A percentile compares a stretch with the other conserved stretches of the same genome.
phyloP scores from a whole-genome alignment of 2,797 vertebrate species.

The Alauda arvensis region DNA sequence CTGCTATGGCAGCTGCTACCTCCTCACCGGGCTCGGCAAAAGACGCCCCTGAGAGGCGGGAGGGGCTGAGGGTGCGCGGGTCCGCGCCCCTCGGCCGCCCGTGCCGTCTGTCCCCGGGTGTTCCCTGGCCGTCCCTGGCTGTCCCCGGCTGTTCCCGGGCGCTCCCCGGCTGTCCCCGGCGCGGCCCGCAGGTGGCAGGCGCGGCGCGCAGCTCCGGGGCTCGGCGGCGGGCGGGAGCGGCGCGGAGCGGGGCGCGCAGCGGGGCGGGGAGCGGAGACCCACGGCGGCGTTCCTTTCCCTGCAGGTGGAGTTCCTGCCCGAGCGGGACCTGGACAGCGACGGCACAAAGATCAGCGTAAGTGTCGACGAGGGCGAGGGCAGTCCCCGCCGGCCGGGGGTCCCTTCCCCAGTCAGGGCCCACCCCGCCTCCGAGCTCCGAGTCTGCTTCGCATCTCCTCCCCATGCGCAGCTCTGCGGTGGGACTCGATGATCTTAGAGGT shows the following conservation, averaged over 20 bases:
- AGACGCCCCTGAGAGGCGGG: fast-evolving
- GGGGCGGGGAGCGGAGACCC: background rate
- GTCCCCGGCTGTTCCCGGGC: background rate
- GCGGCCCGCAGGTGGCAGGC: constrained; percentile 35
- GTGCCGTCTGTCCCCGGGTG: background rate
- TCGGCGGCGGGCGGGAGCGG: background rate
- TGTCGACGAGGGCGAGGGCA: background rate
- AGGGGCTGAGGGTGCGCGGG: fast-evolving
- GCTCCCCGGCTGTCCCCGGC: background rate
- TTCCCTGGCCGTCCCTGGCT: background rate
- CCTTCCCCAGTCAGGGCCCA: background rate
- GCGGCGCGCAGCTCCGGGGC: background rate
- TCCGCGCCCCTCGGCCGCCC: background rate
- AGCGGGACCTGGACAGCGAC: constrained; percentile 86
- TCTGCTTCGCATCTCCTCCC: background rate
- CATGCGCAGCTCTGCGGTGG: fast-evolving
- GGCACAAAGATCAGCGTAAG: constrained; percentile 98
- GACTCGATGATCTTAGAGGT: background rate
- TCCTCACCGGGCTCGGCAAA: background rate
- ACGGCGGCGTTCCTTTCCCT: constrained; percentile 10
- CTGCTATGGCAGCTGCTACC: no score
- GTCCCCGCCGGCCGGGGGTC: no score
- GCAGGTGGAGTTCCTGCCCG: constrained; percentile 86
- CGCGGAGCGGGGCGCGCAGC: background rate
- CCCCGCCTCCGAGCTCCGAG: background rate